Percentiles rank a stretch among this genome's conserved stretches.
phyloP scores from a whole-genome alignment of 2,797 vertebrate species.

The Sebastes elongatus region DNA sequence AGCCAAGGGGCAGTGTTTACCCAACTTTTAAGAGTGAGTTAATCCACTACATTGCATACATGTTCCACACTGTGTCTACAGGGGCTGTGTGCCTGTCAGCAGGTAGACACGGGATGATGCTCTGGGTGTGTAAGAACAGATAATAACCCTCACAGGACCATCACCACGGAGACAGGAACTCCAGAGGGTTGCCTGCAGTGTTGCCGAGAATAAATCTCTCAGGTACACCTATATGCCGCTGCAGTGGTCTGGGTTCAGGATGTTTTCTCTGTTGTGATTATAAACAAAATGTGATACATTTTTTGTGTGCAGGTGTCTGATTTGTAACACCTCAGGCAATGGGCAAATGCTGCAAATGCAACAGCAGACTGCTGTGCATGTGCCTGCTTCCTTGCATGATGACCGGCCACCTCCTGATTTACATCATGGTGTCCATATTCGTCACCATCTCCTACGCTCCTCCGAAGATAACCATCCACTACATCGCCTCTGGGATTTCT shows the following conservation, averaged over 20 bases:
- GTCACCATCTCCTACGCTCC: constrained; percentile 82
- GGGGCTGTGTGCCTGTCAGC: constrained; percentile 30
- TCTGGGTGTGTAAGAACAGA: constrained; percentile 58
- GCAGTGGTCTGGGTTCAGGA: background rate
- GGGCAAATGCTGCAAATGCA: constrained; percentile 81
- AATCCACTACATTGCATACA: background rate
- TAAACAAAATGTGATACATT: background rate
- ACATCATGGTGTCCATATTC: constrained; percentile 82
- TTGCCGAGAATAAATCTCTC: constrained; percentile 10
- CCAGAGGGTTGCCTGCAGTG: constrained; percentile 46
- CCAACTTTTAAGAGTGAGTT: background rate
- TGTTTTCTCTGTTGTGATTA: background rate
- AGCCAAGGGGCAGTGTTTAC: background rate
- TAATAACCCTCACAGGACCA: constrained; percentile 77
- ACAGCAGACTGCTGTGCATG: constrained; percentile 79
- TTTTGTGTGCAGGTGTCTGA: constrained; percentile 36
- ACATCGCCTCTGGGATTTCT: constrained; percentile 77
- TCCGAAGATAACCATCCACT: constrained; percentile 76
- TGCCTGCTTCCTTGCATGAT: constrained; percentile 85
- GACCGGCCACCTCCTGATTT: constrained; percentile 83
- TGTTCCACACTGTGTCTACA: constrained; percentile 45
- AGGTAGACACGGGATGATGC: constrained; percentile 49
- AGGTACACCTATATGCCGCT: constrained; percentile 6
- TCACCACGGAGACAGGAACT: constrained; percentile 74
- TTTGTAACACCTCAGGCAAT: constrained; percentile 52